Conservation (phyloP, 2,113 vertebrate genomes). For the Pseudopipra pipra region DNA sequence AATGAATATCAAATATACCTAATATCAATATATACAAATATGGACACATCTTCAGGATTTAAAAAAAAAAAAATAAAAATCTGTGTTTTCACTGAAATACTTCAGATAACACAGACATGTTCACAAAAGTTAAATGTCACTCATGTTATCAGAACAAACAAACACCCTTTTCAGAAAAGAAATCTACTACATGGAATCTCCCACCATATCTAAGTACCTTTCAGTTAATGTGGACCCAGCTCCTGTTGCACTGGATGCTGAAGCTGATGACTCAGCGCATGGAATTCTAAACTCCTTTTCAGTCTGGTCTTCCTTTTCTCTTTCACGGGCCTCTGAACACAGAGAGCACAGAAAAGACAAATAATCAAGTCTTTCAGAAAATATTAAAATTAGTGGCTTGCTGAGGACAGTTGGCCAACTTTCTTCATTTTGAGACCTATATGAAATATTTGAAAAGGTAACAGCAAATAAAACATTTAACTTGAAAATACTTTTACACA, state of each 20-base stretch:
- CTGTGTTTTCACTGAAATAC: not conserved
- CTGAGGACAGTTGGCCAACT: not conserved
- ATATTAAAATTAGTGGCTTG: not conserved
- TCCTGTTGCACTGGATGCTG: conserved; percentile 32
- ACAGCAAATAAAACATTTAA: not conserved
- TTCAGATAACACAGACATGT: not conserved
- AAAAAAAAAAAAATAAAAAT: not conserved
- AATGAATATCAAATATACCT: not conserved
- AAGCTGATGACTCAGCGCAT: conserved; percentile 12
- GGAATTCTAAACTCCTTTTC: conserved; percentile 59
- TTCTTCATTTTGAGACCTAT: not conserved
- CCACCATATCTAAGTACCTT: conserved; percentile 57
- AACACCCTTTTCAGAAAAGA: not conserved
- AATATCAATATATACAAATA: not conserved
- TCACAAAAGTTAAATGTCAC: not conserved
- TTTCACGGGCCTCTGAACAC: conserved; percentile 77
- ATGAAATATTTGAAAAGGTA: not conserved
- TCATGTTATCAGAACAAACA: not conserved
- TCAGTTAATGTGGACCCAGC: not conserved
- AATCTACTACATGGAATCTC: not conserved
- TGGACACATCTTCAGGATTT: not conserved
- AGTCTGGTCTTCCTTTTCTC: conserved; percentile 66
- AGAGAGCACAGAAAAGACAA: not conserved
- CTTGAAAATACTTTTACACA: not conserved
- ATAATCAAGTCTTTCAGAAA: not conserved